Percentiles rank a stretch among this genome's conserved stretches.
These are phyloP conservation scores for Pseudomyrmex concolor DNA, from an alignment of 1,140 invertebrate species.

Conservation along the genomic window DNA sequence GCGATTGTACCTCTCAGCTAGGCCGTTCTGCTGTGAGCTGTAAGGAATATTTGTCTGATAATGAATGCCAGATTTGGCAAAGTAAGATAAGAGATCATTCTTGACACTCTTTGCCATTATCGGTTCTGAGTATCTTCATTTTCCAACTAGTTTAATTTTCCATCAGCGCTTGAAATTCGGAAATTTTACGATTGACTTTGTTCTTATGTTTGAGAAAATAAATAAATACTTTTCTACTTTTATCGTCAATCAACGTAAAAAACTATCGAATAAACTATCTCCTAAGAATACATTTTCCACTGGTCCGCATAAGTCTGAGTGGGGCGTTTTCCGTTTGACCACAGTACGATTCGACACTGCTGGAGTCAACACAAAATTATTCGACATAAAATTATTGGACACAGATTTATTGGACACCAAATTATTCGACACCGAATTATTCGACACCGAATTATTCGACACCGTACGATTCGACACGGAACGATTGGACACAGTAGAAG, in stretches of 20 bases:
- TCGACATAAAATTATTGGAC: too few species aligned
- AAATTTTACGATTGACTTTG: background rate
- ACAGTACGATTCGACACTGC: too few species aligned
- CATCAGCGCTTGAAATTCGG: background rate
- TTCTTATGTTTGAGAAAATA: conserved; percentile 16
- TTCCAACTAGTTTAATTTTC: conserved; percentile 1
- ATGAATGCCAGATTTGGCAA: conserved; percentile 58
- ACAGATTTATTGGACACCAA: too few species aligned
- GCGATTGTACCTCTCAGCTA: background rate
- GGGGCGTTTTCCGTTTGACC: too few species aligned
- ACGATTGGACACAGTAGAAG: too few species aligned
- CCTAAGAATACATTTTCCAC: background rate
- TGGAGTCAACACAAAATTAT: too few species aligned
- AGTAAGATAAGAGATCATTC: conserved; percentile 63
- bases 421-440: too few species aligned
- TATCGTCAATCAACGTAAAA: background rate
- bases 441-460: too few species aligned
- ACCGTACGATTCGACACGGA: too few species aligned
- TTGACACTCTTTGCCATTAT: conserved; percentile 70
- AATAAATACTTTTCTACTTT: background rate
- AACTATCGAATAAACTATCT: background rate
- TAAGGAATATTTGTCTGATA: conserved; percentile 40
- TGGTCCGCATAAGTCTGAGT: background rate
- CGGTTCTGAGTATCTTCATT: background rate
- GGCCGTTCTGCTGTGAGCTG: conserved; percentile 23